Evolutionary conservation across 92 coral and sea anemone genomes (phyloP).

Genomic region (Siderastrea siderea): DNA sequence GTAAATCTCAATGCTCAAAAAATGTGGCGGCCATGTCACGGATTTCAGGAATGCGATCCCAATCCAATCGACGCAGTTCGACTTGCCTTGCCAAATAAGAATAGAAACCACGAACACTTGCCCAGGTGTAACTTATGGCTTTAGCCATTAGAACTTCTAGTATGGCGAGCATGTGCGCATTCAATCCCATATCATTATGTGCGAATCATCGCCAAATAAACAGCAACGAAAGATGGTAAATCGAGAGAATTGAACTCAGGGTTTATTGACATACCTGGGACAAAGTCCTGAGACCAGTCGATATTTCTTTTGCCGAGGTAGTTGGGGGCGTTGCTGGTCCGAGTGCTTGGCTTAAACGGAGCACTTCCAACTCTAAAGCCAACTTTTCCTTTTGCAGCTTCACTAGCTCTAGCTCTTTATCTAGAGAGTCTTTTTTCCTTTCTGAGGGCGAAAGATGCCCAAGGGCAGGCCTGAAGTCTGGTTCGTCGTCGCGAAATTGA

Average conservation of each 20-base stretch:
- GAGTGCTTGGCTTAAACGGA: neutral
- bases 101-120: conserved; percentile 27
- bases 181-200: conserved; percentile 1
- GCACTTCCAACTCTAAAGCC: too few species aligned
- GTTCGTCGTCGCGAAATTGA: conserved; percentile 10
- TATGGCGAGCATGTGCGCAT: neutral
- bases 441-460: conserved; percentile 10
- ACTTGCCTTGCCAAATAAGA: conserved; percentile 35
- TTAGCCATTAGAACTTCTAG: conserved; percentile 21
- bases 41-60: conserved; percentile 5
- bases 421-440: neutral
- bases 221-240: conserved; percentile 19
- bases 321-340: neutral
- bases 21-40: too few species aligned
- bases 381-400: too few species aligned
- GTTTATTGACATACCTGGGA: neutral
- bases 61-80: conserved; percentile 22
- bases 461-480: neutral
- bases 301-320: neutral
- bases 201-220: conserved; percentile 27
- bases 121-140: conserved; percentile 24
- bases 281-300: conserved; percentile 6
- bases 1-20: too few species aligned
- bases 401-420: neutral
- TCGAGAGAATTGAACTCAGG: neutral